Conservation (phyloP, 1,140 invertebrate genomes). For the Sitobion miscanthi region DNA sequence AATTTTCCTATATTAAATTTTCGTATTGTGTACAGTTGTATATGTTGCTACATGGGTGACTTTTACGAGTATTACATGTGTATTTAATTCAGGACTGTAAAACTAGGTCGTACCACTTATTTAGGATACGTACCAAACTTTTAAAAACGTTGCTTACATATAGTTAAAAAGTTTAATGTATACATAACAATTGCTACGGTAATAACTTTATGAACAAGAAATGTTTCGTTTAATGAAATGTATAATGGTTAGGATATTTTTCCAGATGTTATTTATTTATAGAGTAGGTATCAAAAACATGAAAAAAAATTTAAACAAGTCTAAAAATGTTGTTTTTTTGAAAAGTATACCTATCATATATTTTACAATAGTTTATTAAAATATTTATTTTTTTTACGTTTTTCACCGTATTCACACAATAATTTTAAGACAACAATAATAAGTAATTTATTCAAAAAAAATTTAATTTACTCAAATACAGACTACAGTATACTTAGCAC, state of each 20-base stretch:
- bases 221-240: not conserved
- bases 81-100: not conserved
- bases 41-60: not conserved
- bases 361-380: not conserved
- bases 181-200: not conserved
- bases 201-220: not conserved
- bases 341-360: not conserved
- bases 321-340: not conserved
- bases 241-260: not conserved
- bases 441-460: too few relatives aligned
- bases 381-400: not conserved
- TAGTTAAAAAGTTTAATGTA: not conserved
- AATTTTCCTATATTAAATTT: not conserved
- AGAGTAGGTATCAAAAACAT: not conserved
- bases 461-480: not conserved
- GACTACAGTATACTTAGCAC: not conserved
- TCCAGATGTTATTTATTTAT: not conserved
- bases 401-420: not conserved
- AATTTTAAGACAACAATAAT: not conserved
- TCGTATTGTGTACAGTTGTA: not conserved
- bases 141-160: not conserved
- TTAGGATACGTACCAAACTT: not conserved
- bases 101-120: conserved; percentile 23
- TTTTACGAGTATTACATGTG: not conserved
- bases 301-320: not conserved